These are phyloP conservation scores for Monoplex corrugatus DNA, from an alignment of 2,888 invertebrate genomes.

Conservation along the genomic window DNA sequence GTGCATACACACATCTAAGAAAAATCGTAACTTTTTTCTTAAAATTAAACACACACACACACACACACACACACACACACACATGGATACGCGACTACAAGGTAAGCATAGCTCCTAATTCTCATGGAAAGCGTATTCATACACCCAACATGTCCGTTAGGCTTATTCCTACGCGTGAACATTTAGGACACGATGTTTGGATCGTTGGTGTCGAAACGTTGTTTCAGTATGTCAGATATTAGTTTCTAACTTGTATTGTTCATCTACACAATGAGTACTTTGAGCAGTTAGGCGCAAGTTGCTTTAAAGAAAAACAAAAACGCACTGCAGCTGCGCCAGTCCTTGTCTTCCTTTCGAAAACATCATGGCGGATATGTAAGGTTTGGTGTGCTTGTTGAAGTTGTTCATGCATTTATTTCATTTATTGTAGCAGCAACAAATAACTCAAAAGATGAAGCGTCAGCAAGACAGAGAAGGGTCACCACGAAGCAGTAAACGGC, in stretches of 20 bases:
- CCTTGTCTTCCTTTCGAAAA: constrained; percentile 33
- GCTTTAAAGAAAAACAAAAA: background rate
- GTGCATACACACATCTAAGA: too few relatives aligned
- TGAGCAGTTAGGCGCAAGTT: background rate
- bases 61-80: too few relatives aligned
- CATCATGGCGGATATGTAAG: constrained; percentile 27
- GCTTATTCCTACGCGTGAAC: background rate
- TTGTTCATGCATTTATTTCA: background rate
- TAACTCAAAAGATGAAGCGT: constrained; percentile 75
- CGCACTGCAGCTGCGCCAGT: background rate
- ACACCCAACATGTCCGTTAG: background rate
- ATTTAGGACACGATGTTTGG: background rate
- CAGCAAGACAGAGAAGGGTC: constrained; percentile 79
- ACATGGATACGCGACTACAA: too few relatives aligned
- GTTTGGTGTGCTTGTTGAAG: background rate
- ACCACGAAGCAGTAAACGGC: constrained; percentile 76
- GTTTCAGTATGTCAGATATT: too few relatives aligned
- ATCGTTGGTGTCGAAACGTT: too few relatives aligned
- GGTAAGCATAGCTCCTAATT: too few relatives aligned
- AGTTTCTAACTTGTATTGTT: background rate
- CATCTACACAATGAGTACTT: background rate
- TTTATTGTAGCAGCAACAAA: background rate
- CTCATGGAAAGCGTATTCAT: too few relatives aligned
- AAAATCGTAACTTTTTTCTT: too few relatives aligned
- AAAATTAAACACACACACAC: too few relatives aligned